These are phyloP conservation scores for Creontiades dilutus DNA, from an alignment of 2,888 invertebrate genomes.

Conservation along the genomic window DNA sequence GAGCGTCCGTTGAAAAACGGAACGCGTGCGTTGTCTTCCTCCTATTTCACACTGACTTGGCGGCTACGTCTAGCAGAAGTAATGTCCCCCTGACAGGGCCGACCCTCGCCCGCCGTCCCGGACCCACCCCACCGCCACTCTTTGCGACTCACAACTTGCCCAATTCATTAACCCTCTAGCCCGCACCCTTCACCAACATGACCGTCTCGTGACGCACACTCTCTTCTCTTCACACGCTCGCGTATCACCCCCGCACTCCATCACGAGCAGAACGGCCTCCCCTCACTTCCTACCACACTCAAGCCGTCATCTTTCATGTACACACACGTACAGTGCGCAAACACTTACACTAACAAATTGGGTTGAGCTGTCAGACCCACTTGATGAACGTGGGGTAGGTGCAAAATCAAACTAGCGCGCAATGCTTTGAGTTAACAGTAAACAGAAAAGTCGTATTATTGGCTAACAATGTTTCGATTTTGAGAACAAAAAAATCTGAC, in stretches of 20 bases:
- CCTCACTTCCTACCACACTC: not conserved
- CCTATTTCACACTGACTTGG: slow-evolving; percentile 75
- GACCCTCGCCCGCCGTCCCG: slow-evolving; percentile 64
- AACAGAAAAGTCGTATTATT: too few relatives aligned
- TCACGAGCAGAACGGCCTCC: slow-evolving; percentile 13
- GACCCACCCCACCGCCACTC: not conserved
- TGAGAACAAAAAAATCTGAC: too few relatives aligned
- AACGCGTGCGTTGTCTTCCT: not conserved
- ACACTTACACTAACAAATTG: slow-evolving; percentile 25
- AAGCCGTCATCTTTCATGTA: not conserved
- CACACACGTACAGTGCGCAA: too few relatives aligned
- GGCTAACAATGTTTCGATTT: too few relatives aligned
- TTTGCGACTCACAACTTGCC: slow-evolving; percentile 43
- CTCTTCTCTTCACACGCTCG: not conserved
- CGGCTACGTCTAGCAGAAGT: slow-evolving; percentile 75
- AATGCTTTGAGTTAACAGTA: too few relatives aligned
- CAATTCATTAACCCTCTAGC: slow-evolving; percentile 49
- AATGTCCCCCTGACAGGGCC: slow-evolving; percentile 71
- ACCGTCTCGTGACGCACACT: not conserved
- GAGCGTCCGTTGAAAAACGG: slow-evolving; percentile 5
- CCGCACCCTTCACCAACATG: not conserved
- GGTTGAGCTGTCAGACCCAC: slow-evolving; percentile 18
- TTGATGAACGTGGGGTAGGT: not conserved
- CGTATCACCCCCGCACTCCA: not conserved
- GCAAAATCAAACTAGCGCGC: not conserved